Evolutionary conservation across 2,888 invertebrate genomes (phyloP).

Genomic region (Agonopterix alstromeriana): DNA sequence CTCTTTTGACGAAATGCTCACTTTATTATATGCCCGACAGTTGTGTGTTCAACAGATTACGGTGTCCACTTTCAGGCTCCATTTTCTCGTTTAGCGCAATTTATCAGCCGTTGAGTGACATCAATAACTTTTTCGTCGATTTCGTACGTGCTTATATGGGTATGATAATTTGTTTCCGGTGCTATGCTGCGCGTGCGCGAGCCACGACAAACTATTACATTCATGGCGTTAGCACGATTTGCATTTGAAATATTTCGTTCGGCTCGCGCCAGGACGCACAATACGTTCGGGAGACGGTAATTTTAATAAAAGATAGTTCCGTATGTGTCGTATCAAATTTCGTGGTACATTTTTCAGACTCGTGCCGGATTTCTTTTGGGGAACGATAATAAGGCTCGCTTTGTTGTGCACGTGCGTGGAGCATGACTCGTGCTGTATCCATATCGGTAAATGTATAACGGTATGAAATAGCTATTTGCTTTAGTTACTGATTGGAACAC

Average conservation of each 20-base stretch:
- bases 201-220: slow-evolving; percentile 73
- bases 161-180: slow-evolving; percentile 77
- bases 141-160: slow-evolving; percentile 69
- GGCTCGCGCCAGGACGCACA: slow-evolving; percentile 63
- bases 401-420: slow-evolving; percentile 64
- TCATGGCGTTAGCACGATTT: slow-evolving; percentile 74
- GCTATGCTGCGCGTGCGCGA: slow-evolving; percentile 67
- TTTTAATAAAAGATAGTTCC: slow-evolving; percentile 42
- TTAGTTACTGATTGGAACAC: too few relatives aligned
- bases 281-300: slow-evolving; percentile 52
- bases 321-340: slow-evolving; percentile 68
- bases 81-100: slow-evolving; percentile 67
- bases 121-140: slow-evolving; percentile 70
- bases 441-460: background rate
- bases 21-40: slow-evolving; percentile 28
- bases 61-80: slow-evolving; percentile 38
- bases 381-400: slow-evolving; percentile 57
- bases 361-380: slow-evolving; percentile 55
- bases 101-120: slow-evolving; percentile 61
- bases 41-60: slow-evolving; percentile 42
- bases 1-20: slow-evolving; percentile 28
- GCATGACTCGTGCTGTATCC: slow-evolving; percentile 30
- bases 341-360: slow-evolving; percentile 71
- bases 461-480: too few relatives aligned
- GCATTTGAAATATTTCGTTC: slow-evolving; percentile 74